These are phyloP conservation scores for Amphipyra tragopoginis DNA, from an alignment of 2,888 invertebrate species.

Conservation along the genomic window DNA sequence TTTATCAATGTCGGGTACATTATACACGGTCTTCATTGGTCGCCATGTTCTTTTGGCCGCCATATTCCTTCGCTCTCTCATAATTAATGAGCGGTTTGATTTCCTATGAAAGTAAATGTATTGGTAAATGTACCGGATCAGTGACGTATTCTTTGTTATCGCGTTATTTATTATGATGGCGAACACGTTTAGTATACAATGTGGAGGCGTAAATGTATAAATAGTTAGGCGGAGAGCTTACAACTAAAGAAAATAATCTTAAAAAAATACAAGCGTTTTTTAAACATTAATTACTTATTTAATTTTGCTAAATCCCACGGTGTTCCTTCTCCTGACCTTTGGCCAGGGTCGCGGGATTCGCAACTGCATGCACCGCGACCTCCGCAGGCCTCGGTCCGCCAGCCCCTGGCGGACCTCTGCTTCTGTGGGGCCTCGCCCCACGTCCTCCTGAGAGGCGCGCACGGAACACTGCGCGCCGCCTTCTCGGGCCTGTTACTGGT, in stretches of 20 bases:
- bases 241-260: background rate
- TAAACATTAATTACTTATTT: background rate
- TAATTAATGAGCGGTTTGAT: slow-evolving; percentile 58
- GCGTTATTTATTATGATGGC: slow-evolving; percentile 63
- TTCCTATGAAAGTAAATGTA: slow-evolving; percentile 66
- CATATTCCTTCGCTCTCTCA: slow-evolving; percentile 56
- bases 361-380: no score
- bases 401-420: no score
- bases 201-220: slow-evolving; percentile 42
- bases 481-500: no score
- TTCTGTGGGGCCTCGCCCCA: no score
- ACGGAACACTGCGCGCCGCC: no score
- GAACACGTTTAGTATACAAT: slow-evolving; percentile 51
- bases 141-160: slow-evolving; percentile 56
- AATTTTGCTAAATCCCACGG: no score
- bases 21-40: slow-evolving; percentile 59
- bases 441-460: no score
- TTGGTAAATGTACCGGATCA: slow-evolving; percentile 65
- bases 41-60: slow-evolving; percentile 9
- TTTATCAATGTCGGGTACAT: slow-evolving; percentile 56
- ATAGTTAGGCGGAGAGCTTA: slow-evolving; percentile 19
- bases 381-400: no score
- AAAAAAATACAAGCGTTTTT: background rate
- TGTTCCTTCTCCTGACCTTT: no score
- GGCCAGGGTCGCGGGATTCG: no score